Evolutionary conservation across 1,140 invertebrate species (phyloP), one percentile per base, ranked within the genome.

Genomic region (Zaprionus gabonicus): DNA sequence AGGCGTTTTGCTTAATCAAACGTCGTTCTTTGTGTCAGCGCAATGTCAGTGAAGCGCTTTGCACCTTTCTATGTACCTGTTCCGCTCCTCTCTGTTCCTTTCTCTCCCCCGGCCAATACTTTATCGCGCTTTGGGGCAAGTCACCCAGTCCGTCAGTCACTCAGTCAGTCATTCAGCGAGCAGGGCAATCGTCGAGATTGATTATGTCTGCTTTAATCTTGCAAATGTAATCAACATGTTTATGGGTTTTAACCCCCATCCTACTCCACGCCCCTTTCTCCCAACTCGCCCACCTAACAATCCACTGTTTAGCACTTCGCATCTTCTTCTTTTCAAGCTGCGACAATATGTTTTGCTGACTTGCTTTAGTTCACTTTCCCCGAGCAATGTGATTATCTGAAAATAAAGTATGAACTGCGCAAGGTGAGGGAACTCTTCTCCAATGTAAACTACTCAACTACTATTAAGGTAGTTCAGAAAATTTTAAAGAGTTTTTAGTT

Each of bases 1-100:
- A 74, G 80, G 77, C 80, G 73, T 78, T 82, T 77, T 68, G 74
- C 80, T 80, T 87, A 86, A 87, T 87, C 80, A 87, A 86, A 75
- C 77, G 77, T 77, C 64, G 83, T 64, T 82, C 80, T 80, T 87
- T 87, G 83, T 87, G 83, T 87, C 83, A 87, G 83, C 73, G 66
- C 66, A 34, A 79, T 74, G 71, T 72, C 68, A 70, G 58, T 68
- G 55, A 59, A 64, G 71, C 79, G 70, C 64, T 70, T 80, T 77
- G 60, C 74, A 80, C 74, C 67, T 46, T 20, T 49, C 46, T 17
- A n/a, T 31, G 15, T 46, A 46, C 41, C 41, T 46, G 41, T 20
- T 1, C 17, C 13, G 13, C 9, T 10, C 49, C 28, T 3, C 7
- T 31, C 28, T 31, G 28, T 17, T 4, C 1, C 9, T 13, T 9